Evolutionary conservation across 2,113 vertebrate genomes (phyloP), one percentile per base, ranked within the genome.

Genomic region (Sakesphorus luctuosus): DNA sequence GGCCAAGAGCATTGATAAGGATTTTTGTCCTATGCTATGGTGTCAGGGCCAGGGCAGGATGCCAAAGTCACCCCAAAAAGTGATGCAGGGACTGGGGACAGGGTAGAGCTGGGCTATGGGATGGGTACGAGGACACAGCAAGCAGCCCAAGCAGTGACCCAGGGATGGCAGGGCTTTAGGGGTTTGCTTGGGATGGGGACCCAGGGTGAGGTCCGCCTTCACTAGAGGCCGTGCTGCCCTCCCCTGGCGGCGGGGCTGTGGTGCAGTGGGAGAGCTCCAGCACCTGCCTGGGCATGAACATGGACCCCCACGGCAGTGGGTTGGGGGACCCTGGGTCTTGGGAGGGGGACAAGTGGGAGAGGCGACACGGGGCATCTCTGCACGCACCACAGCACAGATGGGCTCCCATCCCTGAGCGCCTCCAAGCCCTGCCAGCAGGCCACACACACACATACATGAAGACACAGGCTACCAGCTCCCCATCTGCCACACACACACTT

Each of bases 141-240:
- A 31, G 18, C 36, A 21, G n/a, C 28, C 13, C 26, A 2, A 16
- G 36, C 6, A 28, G 62, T 36, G 49, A 72, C 23, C 12, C 40
- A 3, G 9, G 8, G 18, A 49, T 53, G 38, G 19, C 2, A 6
- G 29, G 28, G 56, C 29, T 46, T 69, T 36, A 38, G 24, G 16
- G 24, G 38, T 50, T 17, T 29, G 19, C 53, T 62, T 4, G 6
- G 59, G 52, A 35, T 2, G 18, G 35, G 29, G 55, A 56, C 8
- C 13, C 11, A 13, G 25, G 29, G 4, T 8, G 49, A 55, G 20
- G 15, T 33, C 3, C 14, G 10, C 28, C 29, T 62, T 85, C 15
- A 10, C 35, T 21, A 43, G 2, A 49, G 19, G 21, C 84, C 26
- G 49, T 95, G 92, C 94, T 96, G 96, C 94, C 94, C 84, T 35